Evolutionary conservation across 2,797 vertebrate species (phyloP), one percentile per base, ranked within the genome.

Genomic region (Lutjanus campechanus): DNA sequence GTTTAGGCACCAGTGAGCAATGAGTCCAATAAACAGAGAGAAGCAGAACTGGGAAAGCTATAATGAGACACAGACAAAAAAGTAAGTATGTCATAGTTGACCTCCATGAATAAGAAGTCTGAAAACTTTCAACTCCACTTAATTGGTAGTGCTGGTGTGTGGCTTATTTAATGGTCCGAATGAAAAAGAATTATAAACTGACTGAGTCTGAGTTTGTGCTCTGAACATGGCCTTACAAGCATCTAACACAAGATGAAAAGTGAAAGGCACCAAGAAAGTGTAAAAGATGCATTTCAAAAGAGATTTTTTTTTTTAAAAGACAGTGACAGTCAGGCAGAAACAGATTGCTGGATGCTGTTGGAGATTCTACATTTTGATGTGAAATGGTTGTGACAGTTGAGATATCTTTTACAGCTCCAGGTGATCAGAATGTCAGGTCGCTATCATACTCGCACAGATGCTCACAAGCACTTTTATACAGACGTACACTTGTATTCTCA

Each of bases 1-100:
- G 71, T 85, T 89, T 40, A 89, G 54, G 62, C 44, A 60, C 22
- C 29, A 55, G 29, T 77, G 53, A 72, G 58, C 62, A 87, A 29
- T 15, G 36, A 82, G 63, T 83, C 46, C 25, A 73, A 68, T 43
- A 53, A 78, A 63, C 25, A 70, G 19, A 72, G 43, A 69, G 20
- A 61, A 49, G 29, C 15, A 58, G 20, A 73, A 61, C 19, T 50
- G 13, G 43, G 19, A 69, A 15, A 67, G 20, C 44, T 11, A 50
- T 53, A 76, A 78, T 59, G 60, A 79, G 51, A 76, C 29, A 10
- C 46, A 60, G 16, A 56, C 47, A 71, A 51, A 72, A 55, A 47
- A 46, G 11, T 36, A 9, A 54, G 17, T 3, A 36, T 65, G 73
- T 69, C 49, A 56, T 29, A 56, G 56, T 80, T 87, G 65, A 85